Evolutionary conservation across 2,797 vertebrate species (phyloP), one percentile per base, ranked within the genome.

Genomic region (Merluccius polli): DNA sequence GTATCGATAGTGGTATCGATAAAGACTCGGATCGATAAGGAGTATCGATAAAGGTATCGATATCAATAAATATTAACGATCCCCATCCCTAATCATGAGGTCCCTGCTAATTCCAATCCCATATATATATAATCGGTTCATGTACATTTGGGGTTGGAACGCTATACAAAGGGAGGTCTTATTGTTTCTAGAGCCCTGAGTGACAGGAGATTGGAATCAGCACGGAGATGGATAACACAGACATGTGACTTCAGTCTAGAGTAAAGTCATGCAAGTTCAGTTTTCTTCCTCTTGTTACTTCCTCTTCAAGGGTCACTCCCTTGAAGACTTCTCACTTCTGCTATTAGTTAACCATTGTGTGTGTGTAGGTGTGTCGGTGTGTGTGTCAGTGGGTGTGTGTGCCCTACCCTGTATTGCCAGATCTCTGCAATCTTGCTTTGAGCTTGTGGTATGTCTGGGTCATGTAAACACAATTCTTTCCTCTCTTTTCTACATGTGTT

Each of bases 311-410:
- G 2, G 67, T 18, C 30, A n/a, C n/a, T n/a, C n/a, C n/a, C n/a
- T n/a, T 21, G 48, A 33, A 16, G n/a, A n/a, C n/a, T n/a, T n/a
- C n/a, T n/a, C 73, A 35, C 31, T 12, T 24, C 10, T 35, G 21
- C n/a, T 24, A 35, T 35, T n/a, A 65, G 5, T 16, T 59, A 71
- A 24, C 63, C 24, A 16, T 38, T 44, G 3, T 33, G 24, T 35
- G 74, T 77, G 41, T 29, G 18, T 70, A n/a, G 31, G 67, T 65
- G 76, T 73, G 59, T 77, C 63, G 27, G 35, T 73, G 75, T 72
- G 32, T 71, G 68, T 59, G 75, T 76, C 38, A 52, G 67, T 71
- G 33, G 36, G 70, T 71, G 70, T 36, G 73, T 36, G 16, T 44
- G 79, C 9, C 52, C 52, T 63, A 27, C 48, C 21, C 52, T 24